A percentile compares a stretch with the other conserved stretches of the same genome.
Conservation (phyloP, 2,888 invertebrate species). For the Cyclophora albipunctata region DNA sequence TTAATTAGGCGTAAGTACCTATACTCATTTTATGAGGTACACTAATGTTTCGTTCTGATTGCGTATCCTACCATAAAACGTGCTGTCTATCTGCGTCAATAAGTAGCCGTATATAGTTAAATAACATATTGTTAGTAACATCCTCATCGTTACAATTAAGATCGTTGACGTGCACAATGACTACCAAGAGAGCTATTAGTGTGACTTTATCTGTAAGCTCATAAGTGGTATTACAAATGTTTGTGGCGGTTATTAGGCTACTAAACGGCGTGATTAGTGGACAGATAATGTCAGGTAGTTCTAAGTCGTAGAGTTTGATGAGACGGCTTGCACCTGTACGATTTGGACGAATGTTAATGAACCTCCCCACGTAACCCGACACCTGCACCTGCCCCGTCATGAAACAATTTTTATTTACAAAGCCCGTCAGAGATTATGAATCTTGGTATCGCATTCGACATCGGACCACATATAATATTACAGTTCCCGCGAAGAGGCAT, state of each 20-base stretch:
- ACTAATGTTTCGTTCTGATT: conserved; percentile 54
- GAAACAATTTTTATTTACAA: conserved; percentile 68
- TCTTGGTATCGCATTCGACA: conserved; percentile 54
- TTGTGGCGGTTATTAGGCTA: conserved; percentile 38
- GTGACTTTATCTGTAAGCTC: conserved; percentile 19
- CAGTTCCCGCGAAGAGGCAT: conserved; percentile 26
- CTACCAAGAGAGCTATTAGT: conserved; percentile 18
- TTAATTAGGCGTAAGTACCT: conserved; percentile 43
- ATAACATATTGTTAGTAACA: too few species aligned
- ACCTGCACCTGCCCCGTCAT: conserved; percentile 64
- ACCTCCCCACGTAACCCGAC: conserved; percentile 54
- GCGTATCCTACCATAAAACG: conserved; percentile 5
- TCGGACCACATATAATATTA: conserved; percentile 64
- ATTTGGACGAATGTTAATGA: conserved; percentile 65
- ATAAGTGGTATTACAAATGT: conserved; percentile 28
- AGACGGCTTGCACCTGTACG: conserved; percentile 58
- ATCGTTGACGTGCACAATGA: conserved; percentile 4
- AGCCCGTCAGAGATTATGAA: conserved; percentile 65
- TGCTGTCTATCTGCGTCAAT: too few species aligned
- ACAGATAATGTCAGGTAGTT: conserved; percentile 55
- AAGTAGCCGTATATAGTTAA: too few species aligned
- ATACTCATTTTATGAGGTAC: conserved; percentile 7
- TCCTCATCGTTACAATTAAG: too few species aligned
- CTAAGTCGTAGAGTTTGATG: conserved; percentile 40
- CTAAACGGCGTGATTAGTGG: conserved; percentile 49